phyloP scores from a whole-genome alignment of 1,140 invertebrate species.

The Chymomyza costata region DNA sequence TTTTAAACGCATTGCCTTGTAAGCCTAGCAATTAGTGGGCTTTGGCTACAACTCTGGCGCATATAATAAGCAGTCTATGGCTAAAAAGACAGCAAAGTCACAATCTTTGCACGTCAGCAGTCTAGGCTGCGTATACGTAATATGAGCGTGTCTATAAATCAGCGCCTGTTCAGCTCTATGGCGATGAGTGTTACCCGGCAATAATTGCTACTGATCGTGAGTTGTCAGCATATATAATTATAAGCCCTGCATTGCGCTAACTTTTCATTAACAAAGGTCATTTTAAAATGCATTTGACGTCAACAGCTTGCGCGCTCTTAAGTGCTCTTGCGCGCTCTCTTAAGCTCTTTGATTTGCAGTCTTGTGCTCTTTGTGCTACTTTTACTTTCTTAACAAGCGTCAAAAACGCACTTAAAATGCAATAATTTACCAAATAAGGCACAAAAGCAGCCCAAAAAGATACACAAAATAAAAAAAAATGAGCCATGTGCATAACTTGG shows the following conservation, averaged over 20 bases:
- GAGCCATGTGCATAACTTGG: constrained; percentile 52
- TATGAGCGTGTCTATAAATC: constrained; percentile 28
- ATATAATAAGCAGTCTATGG: constrained; percentile 5
- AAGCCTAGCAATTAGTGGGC: constrained; percentile 38
- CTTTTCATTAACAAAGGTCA: constrained; percentile 46
- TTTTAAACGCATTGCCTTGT: no score
- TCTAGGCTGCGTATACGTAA: constrained; percentile 31
- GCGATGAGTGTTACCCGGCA: constrained; percentile 55
- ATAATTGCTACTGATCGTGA: constrained; percentile 70
- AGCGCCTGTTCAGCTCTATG: constrained; percentile 13
- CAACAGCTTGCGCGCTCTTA: background rate
- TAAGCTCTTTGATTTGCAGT: constrained; percentile 6
- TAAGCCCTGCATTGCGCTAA: constrained; percentile 22
- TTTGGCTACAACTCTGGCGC: constrained; percentile 3
- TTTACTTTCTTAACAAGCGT: constrained; percentile 2
- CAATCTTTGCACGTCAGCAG: background rate
- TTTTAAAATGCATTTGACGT: constrained; percentile 1
- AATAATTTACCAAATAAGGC: constrained; percentile 56
- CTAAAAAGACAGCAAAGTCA: background rate
- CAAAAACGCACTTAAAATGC: constrained; percentile 43
- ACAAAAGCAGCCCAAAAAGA: constrained; percentile 33
- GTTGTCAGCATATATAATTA: constrained; percentile 59
- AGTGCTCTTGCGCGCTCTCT: background rate
- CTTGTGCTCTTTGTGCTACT: background rate
- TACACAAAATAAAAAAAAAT: constrained; percentile 11